Base-by-base conservation (phyloP, 2,888 invertebrate species). In the Phymatocera aterrima region DNA sequence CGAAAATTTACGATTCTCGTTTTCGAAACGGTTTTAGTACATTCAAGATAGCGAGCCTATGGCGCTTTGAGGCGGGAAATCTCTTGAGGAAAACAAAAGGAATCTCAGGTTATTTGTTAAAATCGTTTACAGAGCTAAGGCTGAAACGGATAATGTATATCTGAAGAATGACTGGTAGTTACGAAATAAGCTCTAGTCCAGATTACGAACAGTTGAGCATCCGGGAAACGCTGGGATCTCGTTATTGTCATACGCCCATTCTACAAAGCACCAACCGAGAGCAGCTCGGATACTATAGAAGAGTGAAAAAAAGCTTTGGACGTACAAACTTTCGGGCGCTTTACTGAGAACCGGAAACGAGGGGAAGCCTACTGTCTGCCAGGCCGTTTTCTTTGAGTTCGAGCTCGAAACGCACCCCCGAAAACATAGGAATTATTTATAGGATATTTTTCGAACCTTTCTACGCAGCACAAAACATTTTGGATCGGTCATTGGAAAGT, bases 191-290 rank as follows among this genome's bases (percentile, higher is more conserved):
- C 61, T 64, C 61, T 37, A 18, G 34, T 31, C 61, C 37, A 37
- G 61, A 64, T 64, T 64, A 64, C 61, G 61, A 64, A 64, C 61
- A 64, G 61, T 64, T 37, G 28, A 28, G 28, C 24, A 28, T 57
- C 57, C 57, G 12, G 54, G n/a, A 64, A 37, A 64, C 61, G 18
- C 18, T 34, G 61, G 61, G 37, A 37, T 64, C 37, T 37, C 18
- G 34, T 64, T 37, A 64, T 64, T 64, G 61, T 64, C 61, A 64
- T 64, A 64, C 37, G 10, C 34, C n/a, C n/a, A n/a, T n/a, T n/a
- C n/a, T 64, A 64, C 61, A 64, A 37, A 37, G 61, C 61, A 37
- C n/a, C 43, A 43, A 6, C 43, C 12, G 31, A n/a, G 61, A 37
- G 37, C 18, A 61, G 18, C n/a, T 18, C 34, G 18, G 37, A 18